A percentile compares a stretch with the other conserved stretches of the same genome.
phyloP scores from a whole-genome alignment of 2,113 vertebrate genomes.

The Crotalus tigris region DNA sequence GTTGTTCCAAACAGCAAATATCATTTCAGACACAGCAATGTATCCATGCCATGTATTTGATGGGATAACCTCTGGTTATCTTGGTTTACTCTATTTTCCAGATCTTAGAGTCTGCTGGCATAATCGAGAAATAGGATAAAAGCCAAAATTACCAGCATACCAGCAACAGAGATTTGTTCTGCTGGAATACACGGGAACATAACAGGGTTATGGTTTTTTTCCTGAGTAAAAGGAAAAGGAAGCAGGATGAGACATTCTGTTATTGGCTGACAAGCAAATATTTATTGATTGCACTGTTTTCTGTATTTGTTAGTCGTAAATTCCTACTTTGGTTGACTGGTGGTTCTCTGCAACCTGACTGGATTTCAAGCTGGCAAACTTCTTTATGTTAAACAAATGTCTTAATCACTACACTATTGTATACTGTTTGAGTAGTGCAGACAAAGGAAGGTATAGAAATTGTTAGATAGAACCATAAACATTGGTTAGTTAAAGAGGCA shows the following conservation, averaged over 20 bases:
- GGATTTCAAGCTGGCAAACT: not conserved
- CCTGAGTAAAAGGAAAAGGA: not conserved
- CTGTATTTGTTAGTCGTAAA: not conserved
- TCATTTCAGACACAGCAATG: not conserved
- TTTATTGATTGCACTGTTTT: not conserved
- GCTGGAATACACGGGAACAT: not conserved
- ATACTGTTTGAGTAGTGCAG: not conserved
- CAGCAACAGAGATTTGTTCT: not conserved
- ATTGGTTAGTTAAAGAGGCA: not conserved
- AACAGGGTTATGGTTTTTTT: not conserved
- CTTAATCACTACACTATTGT: not conserved
- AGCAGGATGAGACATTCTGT: not conserved
- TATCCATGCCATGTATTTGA: not conserved
- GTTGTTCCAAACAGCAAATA: not conserved
- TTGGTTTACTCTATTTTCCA: not conserved
- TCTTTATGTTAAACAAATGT: not conserved
- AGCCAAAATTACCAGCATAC: not conserved
- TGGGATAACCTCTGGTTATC: not conserved
- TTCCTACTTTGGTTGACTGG: not conserved
- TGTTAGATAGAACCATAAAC: not conserved
- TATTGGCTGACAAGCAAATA: not conserved
- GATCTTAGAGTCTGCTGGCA: not conserved
- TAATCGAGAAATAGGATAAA: not conserved
- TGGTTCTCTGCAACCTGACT: not conserved
- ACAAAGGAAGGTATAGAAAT: not conserved